A percentile compares a stretch with the other conserved stretches of the same genome.
These are phyloP conservation scores for Synaphobranchus kaupii DNA, from an alignment of 2,797 vertebrate species.

Conservation along the genomic window DNA sequence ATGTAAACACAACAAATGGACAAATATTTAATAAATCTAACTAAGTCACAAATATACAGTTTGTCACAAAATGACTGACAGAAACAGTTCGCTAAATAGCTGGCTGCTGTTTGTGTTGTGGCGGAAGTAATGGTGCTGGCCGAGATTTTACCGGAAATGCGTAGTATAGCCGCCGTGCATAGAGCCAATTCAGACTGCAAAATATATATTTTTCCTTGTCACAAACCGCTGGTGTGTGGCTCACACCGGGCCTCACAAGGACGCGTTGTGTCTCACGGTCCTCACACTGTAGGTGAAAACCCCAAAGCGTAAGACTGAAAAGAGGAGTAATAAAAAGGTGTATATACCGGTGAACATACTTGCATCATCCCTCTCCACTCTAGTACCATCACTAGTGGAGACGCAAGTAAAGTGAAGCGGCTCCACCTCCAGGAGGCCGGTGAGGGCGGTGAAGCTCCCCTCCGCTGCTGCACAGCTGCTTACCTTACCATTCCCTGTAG, in stretches of 20 bases:
- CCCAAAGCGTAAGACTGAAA: background rate
- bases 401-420: constrained; percentile 98
- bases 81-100: no score
- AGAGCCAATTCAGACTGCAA: background rate
- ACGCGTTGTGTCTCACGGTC: background rate
- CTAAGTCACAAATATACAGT: no score
- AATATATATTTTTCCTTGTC: background rate
- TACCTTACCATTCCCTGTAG: constrained; percentile 90
- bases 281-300: background rate
- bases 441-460: constrained; percentile 97
- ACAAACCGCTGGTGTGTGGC: background rate
- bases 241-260: background rate
- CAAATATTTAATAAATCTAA: no score
- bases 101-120: no score
- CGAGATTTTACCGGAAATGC: no score
- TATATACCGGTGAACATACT: constrained; percentile 98
- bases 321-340: constrained; percentile 50
- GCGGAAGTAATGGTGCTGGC: no score
- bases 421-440: constrained; percentile 95
- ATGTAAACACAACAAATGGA: no score
- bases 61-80: no score
- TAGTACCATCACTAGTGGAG: constrained; percentile 97
- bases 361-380: constrained; percentile 98
- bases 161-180: no score
- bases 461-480: constrained; percentile 94